Base-by-base conservation (phyloP, 2,888 invertebrate genomes). In the Apamea anceps region DNA sequence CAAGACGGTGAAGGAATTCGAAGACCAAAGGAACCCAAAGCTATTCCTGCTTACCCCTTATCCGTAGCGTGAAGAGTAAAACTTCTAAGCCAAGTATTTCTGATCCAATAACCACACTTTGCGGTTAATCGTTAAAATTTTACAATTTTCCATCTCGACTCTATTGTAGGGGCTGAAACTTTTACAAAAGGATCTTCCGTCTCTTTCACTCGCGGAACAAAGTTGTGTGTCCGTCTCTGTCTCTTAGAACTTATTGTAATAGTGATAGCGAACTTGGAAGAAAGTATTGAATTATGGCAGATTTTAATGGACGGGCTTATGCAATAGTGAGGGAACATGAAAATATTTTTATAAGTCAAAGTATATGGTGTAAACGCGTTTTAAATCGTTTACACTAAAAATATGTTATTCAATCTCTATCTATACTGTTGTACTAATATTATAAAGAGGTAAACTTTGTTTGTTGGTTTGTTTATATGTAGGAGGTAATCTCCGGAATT, bases 251-350 rank as follows among this genome's bases (percentile, higher is more conserved):
- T 94, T 94, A 94, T 95, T 95, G 95, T 94, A 94, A 95, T 95
- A 95, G 95, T 95, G 94, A 92, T 93, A 92, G 93, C 93, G 90
- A 93, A 86, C 88, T 86, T 84, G 86, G 93, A 93, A 93, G 94
- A 95, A 95, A 95, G 95, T 95, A 95, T 95, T 95, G 95, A 95
- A 92, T 95, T 94, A 95, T 95, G 92, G 93, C 89, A 86, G 89
- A 88, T 87, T 90, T 87, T 77, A 73, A 79, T 79, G 92, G 92
- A 93, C 68, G 86, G 85, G 45, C 2, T 89, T 90, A 92, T 93
- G 89, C 88, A 8, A 63, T 28, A 15, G 62, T 79, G 28, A 81
- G 12, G 42, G 42, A 10, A 32, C 28, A 2, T 15, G 18, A 12
- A 2, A n/a, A 42, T 18, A n/a, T 21, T 21, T n/a, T 75, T 7